Evolutionary conservation across 2,888 invertebrate genomes (phyloP).

Genomic region (Dione juno): DNA sequence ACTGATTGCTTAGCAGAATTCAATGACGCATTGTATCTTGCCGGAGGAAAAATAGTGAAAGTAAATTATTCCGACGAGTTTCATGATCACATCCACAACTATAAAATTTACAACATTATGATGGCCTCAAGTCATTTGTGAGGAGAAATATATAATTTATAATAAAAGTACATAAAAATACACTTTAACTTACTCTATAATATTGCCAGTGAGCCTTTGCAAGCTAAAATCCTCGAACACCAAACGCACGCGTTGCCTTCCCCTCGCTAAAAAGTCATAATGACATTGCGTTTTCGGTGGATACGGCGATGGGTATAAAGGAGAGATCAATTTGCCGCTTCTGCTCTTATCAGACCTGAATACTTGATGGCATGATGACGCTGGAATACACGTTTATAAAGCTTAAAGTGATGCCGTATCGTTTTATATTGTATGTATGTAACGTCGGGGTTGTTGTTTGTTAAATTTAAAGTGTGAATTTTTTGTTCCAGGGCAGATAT

Average conservation of each 20-base stretch:
- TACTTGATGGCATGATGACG: constrained; percentile 89
- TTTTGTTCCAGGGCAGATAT: too few relatives aligned
- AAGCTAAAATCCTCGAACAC: constrained; percentile 93
- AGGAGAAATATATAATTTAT: too few relatives aligned
- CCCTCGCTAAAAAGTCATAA: constrained; percentile 94
- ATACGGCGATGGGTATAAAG: constrained; percentile 91
- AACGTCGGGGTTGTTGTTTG: too few relatives aligned
- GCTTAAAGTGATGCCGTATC: constrained; percentile 32
- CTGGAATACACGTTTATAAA: constrained; percentile 65
- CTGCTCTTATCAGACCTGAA: constrained; percentile 91
- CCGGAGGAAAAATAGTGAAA: too few relatives aligned
- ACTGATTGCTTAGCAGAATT: too few relatives aligned
- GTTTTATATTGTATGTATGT: not conserved
- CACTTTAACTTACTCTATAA: constrained; percentile 84
- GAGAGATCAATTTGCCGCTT: constrained; percentile 92
- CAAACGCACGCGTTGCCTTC: constrained; percentile 92
- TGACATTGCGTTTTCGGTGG: constrained; percentile 91
- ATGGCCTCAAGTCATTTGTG: too few relatives aligned
- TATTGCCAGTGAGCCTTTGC: constrained; percentile 85
- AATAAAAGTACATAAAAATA: not conserved
- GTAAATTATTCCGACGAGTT: too few relatives aligned
- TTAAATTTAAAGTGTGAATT: too few relatives aligned
- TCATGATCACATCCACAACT: too few relatives aligned
- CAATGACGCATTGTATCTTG: too few relatives aligned
- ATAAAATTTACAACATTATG: too few relatives aligned